These are phyloP conservation scores for Rhopalosiphum maidis DNA, from an alignment of 1,140 invertebrate genomes.

Conservation along the genomic window DNA sequence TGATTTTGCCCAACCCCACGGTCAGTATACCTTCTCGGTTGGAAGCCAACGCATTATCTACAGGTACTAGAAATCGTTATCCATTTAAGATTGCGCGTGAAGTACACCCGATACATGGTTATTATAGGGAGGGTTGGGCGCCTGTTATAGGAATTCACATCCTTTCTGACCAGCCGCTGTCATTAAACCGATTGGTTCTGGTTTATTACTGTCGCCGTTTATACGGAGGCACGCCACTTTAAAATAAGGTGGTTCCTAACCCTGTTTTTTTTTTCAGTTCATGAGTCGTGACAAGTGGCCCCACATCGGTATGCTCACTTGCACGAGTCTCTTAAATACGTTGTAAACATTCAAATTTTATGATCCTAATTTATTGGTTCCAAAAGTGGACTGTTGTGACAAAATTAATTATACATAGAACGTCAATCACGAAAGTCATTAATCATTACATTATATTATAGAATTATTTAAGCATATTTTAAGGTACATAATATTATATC, in stretches of 20 bases:
- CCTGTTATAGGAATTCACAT: conserved; percentile 35
- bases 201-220: conserved; percentile 46
- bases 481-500: background rate
- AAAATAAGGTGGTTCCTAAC: background rate
- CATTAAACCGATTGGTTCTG: conserved; percentile 44
- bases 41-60: background rate
- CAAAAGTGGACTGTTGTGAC: background rate
- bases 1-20: background rate
- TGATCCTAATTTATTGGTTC: background rate
- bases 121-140: conserved; percentile 28
- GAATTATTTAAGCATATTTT: background rate
- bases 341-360: background rate
- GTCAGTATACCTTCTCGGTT: conserved; percentile 7
- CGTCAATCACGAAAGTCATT: background rate
- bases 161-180: conserved; percentile 40
- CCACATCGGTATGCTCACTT: background rate
- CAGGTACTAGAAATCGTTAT: conserved; percentile 25
- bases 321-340: conserved; percentile 8
- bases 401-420: background rate
- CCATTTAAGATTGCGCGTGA: conserved; percentile 41
- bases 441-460: background rate
- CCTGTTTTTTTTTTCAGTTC: background rate
- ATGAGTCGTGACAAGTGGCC: background rate
- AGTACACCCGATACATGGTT: conserved; percentile 7
- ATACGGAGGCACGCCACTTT: conserved; percentile 28